A percentile compares a stretch with the other conserved stretches of the same genome.
Conservation (phyloP, 2,888 invertebrate species). For the Rhagonycha fulva region DNA sequence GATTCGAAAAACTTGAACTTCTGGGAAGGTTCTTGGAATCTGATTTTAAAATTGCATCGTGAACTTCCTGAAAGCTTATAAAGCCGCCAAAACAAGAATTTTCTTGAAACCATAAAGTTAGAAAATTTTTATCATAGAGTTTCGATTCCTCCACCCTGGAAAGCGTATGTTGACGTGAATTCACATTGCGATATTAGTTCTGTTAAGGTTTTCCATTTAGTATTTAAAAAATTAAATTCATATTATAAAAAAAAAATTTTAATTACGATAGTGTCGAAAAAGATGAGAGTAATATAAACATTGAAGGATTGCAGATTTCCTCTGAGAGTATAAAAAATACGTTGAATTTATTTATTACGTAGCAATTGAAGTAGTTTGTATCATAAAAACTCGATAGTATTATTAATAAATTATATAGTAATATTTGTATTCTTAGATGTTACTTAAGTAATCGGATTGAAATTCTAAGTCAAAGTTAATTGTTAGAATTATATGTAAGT, state of each 20-base stretch:
- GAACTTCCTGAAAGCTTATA: not conserved
- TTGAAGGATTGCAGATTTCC: not conserved
- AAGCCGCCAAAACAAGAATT: not conserved
- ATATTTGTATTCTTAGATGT: slow-evolving; percentile 10
- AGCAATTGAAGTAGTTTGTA: slow-evolving; percentile 5
- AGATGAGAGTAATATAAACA: not conserved
- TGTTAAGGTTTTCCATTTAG: not conserved
- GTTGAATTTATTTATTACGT: slow-evolving; percentile 15
- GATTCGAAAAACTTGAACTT: not conserved
- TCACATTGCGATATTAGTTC: not conserved
- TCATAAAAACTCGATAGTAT: slow-evolving; percentile 9
- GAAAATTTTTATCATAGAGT: not conserved
- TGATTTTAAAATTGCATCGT: not conserved
- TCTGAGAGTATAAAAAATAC: not conserved
- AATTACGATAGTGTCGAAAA: not conserved
- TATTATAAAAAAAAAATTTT: not conserved
- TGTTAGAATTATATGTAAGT: not conserved
- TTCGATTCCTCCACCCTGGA: not conserved
- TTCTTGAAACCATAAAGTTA: not conserved
- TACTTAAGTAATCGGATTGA: slow-evolving; percentile 5
- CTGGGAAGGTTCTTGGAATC: not conserved
- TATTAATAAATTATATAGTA: slow-evolving; percentile 8
- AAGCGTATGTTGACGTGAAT: not conserved
- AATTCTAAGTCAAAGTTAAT: slow-evolving; percentile 5
- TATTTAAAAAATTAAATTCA: not conserved